These are phyloP conservation scores for Microdon myrmicae DNA, from an alignment of 2,888 invertebrate genomes.

Conservation along the genomic window DNA sequence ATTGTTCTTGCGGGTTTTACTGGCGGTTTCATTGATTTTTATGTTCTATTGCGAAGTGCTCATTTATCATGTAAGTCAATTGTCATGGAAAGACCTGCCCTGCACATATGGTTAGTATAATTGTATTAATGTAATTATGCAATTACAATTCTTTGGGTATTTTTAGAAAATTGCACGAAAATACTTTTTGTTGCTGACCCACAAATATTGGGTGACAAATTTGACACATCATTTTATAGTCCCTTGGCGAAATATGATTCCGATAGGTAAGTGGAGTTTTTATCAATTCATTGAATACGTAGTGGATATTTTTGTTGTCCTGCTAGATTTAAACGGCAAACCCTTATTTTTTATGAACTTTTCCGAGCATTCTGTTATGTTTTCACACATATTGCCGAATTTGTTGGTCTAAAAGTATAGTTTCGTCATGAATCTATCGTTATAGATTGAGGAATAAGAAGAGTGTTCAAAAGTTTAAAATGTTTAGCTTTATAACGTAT, in stretches of 20 bases:
- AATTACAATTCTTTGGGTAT: conserved; percentile 13
- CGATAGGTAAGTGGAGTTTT: conserved; percentile 75
- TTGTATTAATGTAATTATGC: conserved; percentile 2
- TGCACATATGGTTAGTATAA: conserved; percentile 61
- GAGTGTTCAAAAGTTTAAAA: too few relatives aligned
- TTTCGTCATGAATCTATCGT: too few relatives aligned
- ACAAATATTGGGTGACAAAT: conserved; percentile 86
- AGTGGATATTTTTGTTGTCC: too few relatives aligned
- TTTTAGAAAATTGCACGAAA: conserved; percentile 70
- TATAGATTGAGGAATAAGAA: too few relatives aligned
- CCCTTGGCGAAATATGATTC: conserved; percentile 85
- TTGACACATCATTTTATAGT: conserved; percentile 76
- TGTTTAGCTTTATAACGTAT: too few relatives aligned
- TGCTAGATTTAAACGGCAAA: too few relatives aligned
- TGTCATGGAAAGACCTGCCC: conserved; percentile 62
- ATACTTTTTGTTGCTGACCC: conserved; percentile 88
- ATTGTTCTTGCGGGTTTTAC: conserved; percentile 58
- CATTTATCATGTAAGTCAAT: conserved; percentile 62
- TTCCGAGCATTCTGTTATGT: too few relatives aligned
- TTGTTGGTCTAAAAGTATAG: too few relatives aligned
- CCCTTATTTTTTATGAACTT: too few relatives aligned
- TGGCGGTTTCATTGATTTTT: conserved; percentile 59
- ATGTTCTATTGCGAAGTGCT: conserved; percentile 62
- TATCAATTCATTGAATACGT: too few relatives aligned
- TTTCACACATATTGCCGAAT: too few relatives aligned